These are phyloP conservation scores for Sylvietta virens DNA, from an alignment of 2,113 vertebrate species.

Conservation along the genomic window DNA sequence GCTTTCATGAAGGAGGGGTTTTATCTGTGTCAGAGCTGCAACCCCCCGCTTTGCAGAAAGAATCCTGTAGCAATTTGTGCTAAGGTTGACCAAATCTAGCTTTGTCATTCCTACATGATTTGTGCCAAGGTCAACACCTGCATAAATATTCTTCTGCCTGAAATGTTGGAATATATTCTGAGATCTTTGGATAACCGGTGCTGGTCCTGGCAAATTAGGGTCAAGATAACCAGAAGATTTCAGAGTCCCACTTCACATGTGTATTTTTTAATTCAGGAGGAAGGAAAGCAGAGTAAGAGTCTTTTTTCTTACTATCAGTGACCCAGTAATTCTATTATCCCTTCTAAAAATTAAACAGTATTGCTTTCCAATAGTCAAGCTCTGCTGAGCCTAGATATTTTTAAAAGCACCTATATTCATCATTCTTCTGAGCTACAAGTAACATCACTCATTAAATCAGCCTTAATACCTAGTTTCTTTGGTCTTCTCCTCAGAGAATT, in stretches of 20 bases:
- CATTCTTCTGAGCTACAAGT: neutral
- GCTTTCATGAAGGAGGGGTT: neutral
- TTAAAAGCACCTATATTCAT: neutral
- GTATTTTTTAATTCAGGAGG: neutral
- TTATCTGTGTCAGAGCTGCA: neutral
- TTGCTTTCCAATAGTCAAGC: neutral
- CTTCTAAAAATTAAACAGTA: neutral
- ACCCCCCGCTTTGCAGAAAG: neutral
- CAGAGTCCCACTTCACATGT: neutral
- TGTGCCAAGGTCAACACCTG: neutral
- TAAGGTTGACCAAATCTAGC: neutral
- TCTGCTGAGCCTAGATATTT: neutral
- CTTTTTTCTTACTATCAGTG: neutral
- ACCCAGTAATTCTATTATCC: neutral
- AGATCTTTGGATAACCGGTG: neutral
- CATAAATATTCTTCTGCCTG: neutral
- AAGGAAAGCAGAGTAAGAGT: neutral
- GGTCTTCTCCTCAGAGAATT: neutral
- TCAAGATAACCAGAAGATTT: neutral
- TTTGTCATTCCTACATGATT: neutral
- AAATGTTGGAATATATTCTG: neutral
- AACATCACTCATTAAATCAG: neutral
- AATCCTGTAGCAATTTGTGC: neutral
- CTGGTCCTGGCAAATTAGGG: neutral
- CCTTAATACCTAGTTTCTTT: neutral